Base-by-base conservation (phyloP, 2,113 vertebrate species). In the Formicarius rufipectus region DNA sequence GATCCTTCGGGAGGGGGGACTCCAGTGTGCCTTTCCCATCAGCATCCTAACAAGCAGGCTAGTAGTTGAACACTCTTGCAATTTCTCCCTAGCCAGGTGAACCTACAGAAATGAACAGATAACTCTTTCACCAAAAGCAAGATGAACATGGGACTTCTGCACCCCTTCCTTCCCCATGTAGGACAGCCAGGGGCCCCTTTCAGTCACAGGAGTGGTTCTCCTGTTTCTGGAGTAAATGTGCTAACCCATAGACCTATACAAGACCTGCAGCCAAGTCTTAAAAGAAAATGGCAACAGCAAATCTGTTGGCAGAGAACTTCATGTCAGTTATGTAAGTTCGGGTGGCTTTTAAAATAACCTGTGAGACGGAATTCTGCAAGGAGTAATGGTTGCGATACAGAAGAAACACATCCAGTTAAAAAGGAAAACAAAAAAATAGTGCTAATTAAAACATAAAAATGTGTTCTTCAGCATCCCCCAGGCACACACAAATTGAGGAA, bases 141-240 rank as follows among this genome's bases (percentile, higher is more conserved):
- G 81, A 35, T 44, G n/a, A 28, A 77, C 25, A 71, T 50, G n/a
- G 22, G 42, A 27, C 12, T 80, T 17, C n/a, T 74, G 73, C 7
- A 24, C 8, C 6, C 19, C 8, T 14, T 71, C 30, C 5, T 63
- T 22, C 7, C 69, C 12, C 2, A 0, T 0, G 2, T 4, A 37
- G 47, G 60, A 45, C 28, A 50, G 13, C n/a, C 42, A 62, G 60
- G 40, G 59, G 44, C 40, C 2, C 11, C 12, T 7, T 56, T 8
- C 28, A 18, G 50, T 50, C 44, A 22, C 44, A 69, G 50, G 9
- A 66, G 40, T 22, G 33, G n/a, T 17, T 56, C 24, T 88, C 2
- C 52, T 74, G 10, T 69, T 87, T 69, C 68, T 89, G 27, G 25
- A 49, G n/a, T 23, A 40, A 68, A 19, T 4, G 10, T 42, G 28